Conservation (phyloP, 2,113 vertebrate species). For the Trochalopteron elliotii region DNA sequence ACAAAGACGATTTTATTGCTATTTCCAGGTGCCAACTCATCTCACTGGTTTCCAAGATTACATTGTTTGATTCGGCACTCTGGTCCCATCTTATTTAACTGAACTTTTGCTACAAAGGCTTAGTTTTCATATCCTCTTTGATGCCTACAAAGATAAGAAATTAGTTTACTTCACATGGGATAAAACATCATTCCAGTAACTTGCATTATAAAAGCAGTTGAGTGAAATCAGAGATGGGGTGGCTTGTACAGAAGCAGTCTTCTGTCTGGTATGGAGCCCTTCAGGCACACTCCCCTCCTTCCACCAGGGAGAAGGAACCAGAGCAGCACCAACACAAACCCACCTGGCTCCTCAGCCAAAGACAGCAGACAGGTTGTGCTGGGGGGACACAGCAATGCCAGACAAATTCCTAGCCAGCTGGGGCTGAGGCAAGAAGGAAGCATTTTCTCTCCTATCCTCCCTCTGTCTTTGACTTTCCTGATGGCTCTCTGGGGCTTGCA, state of each 20-base stretch:
- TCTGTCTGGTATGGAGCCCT: neutral
- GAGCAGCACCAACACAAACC: fast-evolving
- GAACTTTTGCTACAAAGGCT: conserved; percentile 9
- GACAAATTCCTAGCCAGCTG: neutral
- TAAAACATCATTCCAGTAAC: neutral
- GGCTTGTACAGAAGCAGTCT: neutral
- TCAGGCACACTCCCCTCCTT: neutral
- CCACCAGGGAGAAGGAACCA: neutral
- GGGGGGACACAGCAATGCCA: neutral
- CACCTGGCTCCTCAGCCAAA: neutral
- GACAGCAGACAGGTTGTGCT: neutral
- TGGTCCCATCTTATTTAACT: neutral
- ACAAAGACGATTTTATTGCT: neutral
- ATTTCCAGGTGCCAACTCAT: conserved; percentile 1
- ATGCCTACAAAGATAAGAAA: conserved; percentile 9
- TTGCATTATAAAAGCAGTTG: neutral
- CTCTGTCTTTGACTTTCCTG: neutral
- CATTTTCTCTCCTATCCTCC: neutral
- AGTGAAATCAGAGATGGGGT: neutral
- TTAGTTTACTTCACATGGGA: neutral
- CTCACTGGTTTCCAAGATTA: neutral
- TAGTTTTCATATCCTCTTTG: neutral
- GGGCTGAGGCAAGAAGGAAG: neutral
- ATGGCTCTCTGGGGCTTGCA: fast-evolving
- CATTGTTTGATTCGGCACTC: neutral